These are phyloP conservation scores for Eucera pruinosa DNA, from an alignment of 2,888 invertebrate species.

Conservation along the genomic window DNA sequence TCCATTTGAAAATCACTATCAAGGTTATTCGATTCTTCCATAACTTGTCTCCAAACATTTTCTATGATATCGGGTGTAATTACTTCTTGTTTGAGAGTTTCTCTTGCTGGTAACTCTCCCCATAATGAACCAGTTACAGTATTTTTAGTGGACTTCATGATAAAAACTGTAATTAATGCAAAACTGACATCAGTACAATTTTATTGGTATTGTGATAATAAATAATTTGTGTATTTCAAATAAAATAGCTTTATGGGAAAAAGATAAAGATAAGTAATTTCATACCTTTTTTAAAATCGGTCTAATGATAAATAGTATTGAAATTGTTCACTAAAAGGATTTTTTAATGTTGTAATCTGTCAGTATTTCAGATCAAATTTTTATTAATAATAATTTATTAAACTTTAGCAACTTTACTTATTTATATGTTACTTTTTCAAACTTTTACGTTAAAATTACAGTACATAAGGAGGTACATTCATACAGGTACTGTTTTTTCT, in stretches of 20 bases:
- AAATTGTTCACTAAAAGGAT: background rate
- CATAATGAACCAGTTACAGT: constrained; percentile 70
- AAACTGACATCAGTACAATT: background rate
- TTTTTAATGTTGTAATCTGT: background rate
- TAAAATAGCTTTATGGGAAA: background rate
- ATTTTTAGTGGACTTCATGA: constrained; percentile 80
- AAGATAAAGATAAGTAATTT: background rate
- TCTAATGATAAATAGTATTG: background rate
- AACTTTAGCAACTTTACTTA: background rate
- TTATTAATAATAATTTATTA: background rate
- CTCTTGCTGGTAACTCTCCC: constrained; percentile 81
- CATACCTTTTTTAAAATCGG: background rate
- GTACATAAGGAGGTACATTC: background rate
- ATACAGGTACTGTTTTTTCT: background rate
- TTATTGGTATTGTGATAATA: background rate
- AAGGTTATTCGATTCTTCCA: constrained; percentile 78
- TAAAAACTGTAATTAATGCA: constrained; percentile 1
- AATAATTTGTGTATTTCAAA: background rate
- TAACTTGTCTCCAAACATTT: constrained; percentile 82
- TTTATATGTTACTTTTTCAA: background rate
- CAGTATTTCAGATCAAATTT: background rate
- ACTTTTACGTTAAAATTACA: background rate
- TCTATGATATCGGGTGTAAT: constrained; percentile 83
- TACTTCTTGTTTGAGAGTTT: constrained; percentile 82
- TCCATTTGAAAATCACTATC: constrained; percentile 81